Evolutionary conservation across 1,140 invertebrate genomes (phyloP).

Genomic region (Ceratoteleas bidentatus): DNA sequence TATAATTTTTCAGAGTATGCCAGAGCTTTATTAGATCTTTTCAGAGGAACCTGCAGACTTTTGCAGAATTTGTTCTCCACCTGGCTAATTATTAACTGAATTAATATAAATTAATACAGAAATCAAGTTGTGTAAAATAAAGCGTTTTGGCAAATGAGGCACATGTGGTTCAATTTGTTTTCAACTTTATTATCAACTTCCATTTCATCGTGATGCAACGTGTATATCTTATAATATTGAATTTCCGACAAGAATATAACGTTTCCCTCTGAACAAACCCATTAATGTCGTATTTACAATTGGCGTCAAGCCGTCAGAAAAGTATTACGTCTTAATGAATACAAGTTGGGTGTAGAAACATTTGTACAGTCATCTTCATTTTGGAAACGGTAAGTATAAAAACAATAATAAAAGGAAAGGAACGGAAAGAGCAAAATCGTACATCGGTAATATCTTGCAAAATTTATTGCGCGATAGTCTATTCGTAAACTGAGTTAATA

Average conservation of each 20-base stretch:
- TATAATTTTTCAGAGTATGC: too few species aligned
- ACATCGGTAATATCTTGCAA: slow-evolving; percentile 35
- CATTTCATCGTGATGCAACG: neutral
- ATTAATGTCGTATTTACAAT: too few species aligned
- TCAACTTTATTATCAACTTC: slow-evolving; percentile 13
- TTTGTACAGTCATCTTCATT: neutral
- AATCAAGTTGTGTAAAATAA: neutral
- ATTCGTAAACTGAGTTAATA: slow-evolving; percentile 32
- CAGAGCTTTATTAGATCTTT: too few species aligned
- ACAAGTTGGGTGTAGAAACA: neutral
- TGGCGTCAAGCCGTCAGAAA: too few species aligned
- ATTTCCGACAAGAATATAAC: slow-evolving; percentile 6
- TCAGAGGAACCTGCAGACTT: too few species aligned
- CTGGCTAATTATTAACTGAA: too few species aligned
- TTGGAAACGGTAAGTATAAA: neutral
- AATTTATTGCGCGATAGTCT: slow-evolving; percentile 38
- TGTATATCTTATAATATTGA: neutral
- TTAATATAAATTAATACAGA: too few species aligned
- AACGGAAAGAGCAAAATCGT: neutral
- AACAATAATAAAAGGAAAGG: neutral
- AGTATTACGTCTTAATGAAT: neutral
- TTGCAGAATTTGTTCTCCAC: too few species aligned
- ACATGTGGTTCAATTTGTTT: slow-evolving; percentile 5
- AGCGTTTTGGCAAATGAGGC: neutral
- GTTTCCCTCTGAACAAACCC: neutral